Conservation (phyloP, 2,113 vertebrate genomes). For the Solea solea region DNA sequence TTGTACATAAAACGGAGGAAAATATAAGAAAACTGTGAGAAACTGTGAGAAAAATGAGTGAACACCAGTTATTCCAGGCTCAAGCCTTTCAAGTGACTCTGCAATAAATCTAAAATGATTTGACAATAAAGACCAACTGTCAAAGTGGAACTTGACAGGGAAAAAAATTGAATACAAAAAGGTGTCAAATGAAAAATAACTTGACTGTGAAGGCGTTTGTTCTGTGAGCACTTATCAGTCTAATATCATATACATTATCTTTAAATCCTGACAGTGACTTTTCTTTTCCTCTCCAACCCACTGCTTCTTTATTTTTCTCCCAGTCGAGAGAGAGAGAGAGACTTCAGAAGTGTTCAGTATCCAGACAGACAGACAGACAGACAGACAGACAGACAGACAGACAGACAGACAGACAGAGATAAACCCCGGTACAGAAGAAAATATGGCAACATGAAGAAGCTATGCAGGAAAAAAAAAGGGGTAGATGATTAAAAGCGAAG, state of each 20-base stretch:
- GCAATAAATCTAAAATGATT: no score
- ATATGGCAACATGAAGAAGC: conserved; percentile 19
- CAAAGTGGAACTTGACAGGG: no score
- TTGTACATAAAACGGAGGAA: no score
- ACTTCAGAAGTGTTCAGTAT: conserved; percentile 36
- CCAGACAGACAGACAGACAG: conserved; percentile 3
- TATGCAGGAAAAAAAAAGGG: conserved; percentile 17
- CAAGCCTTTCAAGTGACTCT: no score
- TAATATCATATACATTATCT: not conserved
- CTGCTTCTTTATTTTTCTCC: not conserved
- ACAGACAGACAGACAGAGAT: no score
- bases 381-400: conserved; percentile 8
- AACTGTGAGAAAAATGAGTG: no score
- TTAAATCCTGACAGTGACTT: conserved; percentile 14
- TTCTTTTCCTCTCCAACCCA: not conserved
- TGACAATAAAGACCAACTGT: no score
- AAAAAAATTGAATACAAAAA: no score
- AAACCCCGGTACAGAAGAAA: conserved; percentile 22
- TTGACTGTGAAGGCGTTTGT: not conserved
- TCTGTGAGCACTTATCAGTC: not conserved
- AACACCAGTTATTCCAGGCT: no score
- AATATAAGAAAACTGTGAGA: no score
- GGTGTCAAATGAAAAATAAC: no score
- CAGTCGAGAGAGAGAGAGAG: conserved; percentile 21
- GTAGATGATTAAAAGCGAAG: conserved; percentile 42